Evolutionary conservation across 2,888 invertebrate genomes (phyloP).

Genomic region (Nymphalis polychloros): DNA sequence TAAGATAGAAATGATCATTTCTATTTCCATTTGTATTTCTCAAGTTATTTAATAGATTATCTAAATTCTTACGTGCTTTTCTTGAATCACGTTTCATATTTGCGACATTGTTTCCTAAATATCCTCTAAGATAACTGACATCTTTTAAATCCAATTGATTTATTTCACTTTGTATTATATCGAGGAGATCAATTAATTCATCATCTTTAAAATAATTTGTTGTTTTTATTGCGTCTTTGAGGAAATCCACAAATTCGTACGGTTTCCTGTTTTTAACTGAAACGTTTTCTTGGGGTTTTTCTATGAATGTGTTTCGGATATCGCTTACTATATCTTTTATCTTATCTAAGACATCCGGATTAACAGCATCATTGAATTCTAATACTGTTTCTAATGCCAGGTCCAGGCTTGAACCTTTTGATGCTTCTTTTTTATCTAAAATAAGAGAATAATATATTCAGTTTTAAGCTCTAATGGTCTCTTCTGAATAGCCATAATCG

Average conservation of each 20-base stretch:
- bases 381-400: slow-evolving; percentile 59
- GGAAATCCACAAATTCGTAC: slow-evolving; percentile 51
- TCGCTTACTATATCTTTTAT: slow-evolving; percentile 40
- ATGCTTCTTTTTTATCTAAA: slow-evolving; percentile 24
- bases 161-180: slow-evolving; percentile 48
- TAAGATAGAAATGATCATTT: slow-evolving; percentile 38
- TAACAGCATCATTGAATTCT: slow-evolving; percentile 50
- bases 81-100: slow-evolving; percentile 36
- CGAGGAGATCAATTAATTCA: slow-evolving; percentile 48
- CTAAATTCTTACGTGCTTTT: slow-evolving; percentile 42
- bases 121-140: slow-evolving; percentile 39
- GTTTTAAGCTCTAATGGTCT: too few relatives aligned
- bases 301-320: slow-evolving; percentile 22
- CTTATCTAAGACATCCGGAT: slow-evolving; percentile 49
- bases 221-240: slow-evolving; percentile 36
- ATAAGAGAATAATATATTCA: background rate
- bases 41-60: slow-evolving; percentile 36
- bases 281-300: slow-evolving; percentile 1
- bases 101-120: slow-evolving; percentile 44
- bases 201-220: slow-evolving; percentile 39
- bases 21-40: slow-evolving; percentile 34
- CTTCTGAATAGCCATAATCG: too few relatives aligned
- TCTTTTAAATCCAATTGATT: slow-evolving; percentile 50
- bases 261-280: background rate
- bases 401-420: slow-evolving; percentile 51